phyloP scores from a whole-genome alignment of 2,888 invertebrate species.

The Nomada ruficornis region DNA sequence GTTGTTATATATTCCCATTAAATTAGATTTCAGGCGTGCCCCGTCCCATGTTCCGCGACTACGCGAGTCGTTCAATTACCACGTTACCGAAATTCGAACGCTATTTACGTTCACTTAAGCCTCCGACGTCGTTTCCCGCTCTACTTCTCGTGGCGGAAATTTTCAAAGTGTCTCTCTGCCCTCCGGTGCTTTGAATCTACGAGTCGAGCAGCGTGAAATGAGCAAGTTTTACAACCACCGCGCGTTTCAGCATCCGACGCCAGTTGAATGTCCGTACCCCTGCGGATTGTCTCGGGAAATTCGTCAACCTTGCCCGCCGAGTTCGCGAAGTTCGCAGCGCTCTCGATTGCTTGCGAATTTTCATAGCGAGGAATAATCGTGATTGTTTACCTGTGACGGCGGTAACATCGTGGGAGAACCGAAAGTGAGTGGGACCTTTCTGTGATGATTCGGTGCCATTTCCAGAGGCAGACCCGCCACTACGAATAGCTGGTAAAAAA shows the following conservation, averaged over 20 bases:
- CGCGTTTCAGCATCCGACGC: neutral
- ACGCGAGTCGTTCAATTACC: conserved; percentile 15
- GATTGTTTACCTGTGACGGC: conserved; percentile 84
- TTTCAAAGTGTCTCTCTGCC: neutral
- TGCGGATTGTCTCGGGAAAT: neutral
- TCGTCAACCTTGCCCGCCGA: neutral
- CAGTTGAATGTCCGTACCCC: neutral
- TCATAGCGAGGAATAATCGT: neutral
- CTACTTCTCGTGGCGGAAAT: neutral
- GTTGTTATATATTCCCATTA: neutral
- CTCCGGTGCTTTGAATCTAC: neutral
- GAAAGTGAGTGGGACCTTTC: conserved; percentile 89
- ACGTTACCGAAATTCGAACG: conserved; percentile 15
- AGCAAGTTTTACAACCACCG: neutral
- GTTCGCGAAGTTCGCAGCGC: neutral
- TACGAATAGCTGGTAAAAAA: conserved; percentile 93
- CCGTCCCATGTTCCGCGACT: neutral
- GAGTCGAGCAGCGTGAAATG: neutral
- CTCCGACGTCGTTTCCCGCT: neutral
- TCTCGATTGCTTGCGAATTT: no score
- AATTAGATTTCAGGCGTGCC: neutral
- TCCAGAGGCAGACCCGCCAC: conserved; percentile 93
- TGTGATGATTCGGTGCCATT: conserved; percentile 95
- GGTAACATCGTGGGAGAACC: conserved; percentile 91
- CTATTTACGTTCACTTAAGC: neutral